Evolutionary conservation across 2,797 vertebrate species (phyloP), one percentile per base, ranked within the genome.

Genomic region (Pseudochromis fuscus): DNA sequence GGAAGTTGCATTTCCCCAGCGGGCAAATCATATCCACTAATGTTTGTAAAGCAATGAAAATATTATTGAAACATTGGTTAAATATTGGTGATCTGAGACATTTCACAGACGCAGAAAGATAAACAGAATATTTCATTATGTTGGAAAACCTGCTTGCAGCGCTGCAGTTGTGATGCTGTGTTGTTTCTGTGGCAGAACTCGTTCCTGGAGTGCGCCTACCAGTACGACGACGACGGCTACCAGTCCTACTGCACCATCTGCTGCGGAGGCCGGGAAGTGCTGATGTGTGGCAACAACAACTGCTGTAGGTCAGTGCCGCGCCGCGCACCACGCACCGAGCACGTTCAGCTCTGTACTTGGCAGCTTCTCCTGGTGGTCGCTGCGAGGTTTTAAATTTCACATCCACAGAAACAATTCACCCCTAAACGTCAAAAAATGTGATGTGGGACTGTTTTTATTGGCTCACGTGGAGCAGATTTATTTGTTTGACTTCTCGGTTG

Each of bases 231-330:
- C 0, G 97, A 99, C 0, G 97, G 97, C 19, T 99, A 98, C 88
- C 97, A 99, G 92, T 97, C 97, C 49, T 99, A 98, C 88, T 99
- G 97, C 88, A 95, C 96, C 0, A 95, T 98, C 87, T 99, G 97
- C 95, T 98, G 97, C 0, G 97, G 95, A 65, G 97, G 97, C 38
- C 94, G 95, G 3, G 96, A 99, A 88, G 95, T 99, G 84, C 94
- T 99, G 12, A 96, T 99, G 67, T 99, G 97, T 60, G 96, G 97
- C 77, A 98, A 97, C 15, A 87, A 94, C 57, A 97, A 95, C 92
- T 99, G 97, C 92, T 97, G 96, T 89, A 94, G 97, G 97, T 97
- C 88, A 82, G 95, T 81, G n/a, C n/a, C n/a, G n/a, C n/a, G n/a
- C n/a, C n/a, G n/a, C n/a, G n/a, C n/a, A n/a, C n/a, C n/a, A n/a